A percentile compares a stretch with the other conserved stretches of the same genome.
Evolutionary conservation across 1,140 invertebrate species (phyloP).

Genomic region (Aphidius ervi): DNA sequence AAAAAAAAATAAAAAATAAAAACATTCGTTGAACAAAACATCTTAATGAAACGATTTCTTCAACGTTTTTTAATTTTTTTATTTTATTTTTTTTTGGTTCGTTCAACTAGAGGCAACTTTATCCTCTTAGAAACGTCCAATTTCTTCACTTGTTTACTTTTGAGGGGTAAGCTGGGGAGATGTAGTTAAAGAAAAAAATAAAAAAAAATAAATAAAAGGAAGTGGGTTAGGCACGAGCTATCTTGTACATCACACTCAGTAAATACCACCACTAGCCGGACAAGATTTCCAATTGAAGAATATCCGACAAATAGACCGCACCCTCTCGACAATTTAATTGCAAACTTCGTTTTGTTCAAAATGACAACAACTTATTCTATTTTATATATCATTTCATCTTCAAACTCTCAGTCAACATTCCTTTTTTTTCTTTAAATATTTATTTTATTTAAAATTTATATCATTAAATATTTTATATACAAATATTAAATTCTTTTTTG

Average conservation of each 20-base stretch:
- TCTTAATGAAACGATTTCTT: conserved; percentile 24
- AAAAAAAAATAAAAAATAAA: neutral
- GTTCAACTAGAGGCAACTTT: conserved; percentile 20
- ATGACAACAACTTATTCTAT: conserved; percentile 8
- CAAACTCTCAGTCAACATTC: conserved; percentile 1
- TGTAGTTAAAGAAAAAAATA: conserved; percentile 11
- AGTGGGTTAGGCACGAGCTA: conserved; percentile 10
- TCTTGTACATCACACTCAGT: conserved; percentile 24
- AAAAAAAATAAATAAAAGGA: conserved; percentile 10
- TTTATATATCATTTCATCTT: neutral
- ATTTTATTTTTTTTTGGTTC: conserved; percentile 6
- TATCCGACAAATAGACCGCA: conserved; percentile 11
- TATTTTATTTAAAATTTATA: too few relatives aligned
- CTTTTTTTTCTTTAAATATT: neutral
- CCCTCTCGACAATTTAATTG: conserved; percentile 18
- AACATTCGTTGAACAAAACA: conserved; percentile 16
- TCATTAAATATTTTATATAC: too few relatives aligned
- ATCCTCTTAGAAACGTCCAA: conserved; percentile 26
- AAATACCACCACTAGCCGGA: conserved; percentile 23
- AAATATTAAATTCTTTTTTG: too few relatives aligned
- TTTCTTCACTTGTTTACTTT: conserved; percentile 25
- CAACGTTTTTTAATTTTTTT: conserved; percentile 9
- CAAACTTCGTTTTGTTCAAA: conserved; percentile 4
- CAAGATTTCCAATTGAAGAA: conserved; percentile 28
- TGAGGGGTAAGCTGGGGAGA: neutral